Evolutionary conservation across 2,888 invertebrate species (phyloP).

Genomic region (Eupeodes latifasciatus): DNA sequence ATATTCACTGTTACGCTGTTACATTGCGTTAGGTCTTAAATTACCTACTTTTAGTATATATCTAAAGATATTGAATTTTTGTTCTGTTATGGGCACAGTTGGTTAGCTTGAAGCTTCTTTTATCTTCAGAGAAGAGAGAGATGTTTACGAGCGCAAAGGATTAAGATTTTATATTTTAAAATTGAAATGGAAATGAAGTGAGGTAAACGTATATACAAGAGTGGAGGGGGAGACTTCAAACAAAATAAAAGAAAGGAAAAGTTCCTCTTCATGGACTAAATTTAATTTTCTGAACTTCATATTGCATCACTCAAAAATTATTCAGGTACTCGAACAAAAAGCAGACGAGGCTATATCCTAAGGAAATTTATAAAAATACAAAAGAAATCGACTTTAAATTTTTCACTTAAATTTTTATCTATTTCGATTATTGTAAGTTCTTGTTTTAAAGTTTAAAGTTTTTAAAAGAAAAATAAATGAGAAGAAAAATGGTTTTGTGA

Average conservation of each 20-base stretch:
- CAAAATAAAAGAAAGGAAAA: neutral
- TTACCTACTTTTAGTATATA: conserved; percentile 45
- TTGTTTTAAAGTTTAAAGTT: too few species aligned
- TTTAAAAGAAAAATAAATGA: too few species aligned
- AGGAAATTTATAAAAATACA: too few species aligned
- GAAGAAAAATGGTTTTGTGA: too few species aligned
- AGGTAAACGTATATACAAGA: neutral
- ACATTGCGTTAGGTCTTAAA: conserved; percentile 65
- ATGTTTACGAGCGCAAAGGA: conserved; percentile 53
- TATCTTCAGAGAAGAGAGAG: conserved; percentile 27
- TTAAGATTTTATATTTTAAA: conserved; percentile 25
- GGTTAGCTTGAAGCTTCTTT: conserved; percentile 29
- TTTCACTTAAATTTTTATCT: too few species aligned
- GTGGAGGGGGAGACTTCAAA: conserved; percentile 1
- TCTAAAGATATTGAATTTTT: conserved; percentile 39
- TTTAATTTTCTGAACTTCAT: neutral
- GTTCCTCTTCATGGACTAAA: neutral
- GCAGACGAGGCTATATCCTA: too few species aligned
- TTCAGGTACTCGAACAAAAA: too few species aligned
- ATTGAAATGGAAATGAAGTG: neutral
- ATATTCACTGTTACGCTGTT: conserved; percentile 72
- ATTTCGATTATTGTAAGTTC: too few species aligned
- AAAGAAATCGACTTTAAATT: too few species aligned
- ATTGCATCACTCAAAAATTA: too few species aligned
- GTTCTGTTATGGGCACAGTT: conserved; percentile 46